These are phyloP conservation scores for Urocyon cinereoargenteus DNA, from an alignment of 2,797 vertebrate species.

Conservation along the genomic window DNA sequence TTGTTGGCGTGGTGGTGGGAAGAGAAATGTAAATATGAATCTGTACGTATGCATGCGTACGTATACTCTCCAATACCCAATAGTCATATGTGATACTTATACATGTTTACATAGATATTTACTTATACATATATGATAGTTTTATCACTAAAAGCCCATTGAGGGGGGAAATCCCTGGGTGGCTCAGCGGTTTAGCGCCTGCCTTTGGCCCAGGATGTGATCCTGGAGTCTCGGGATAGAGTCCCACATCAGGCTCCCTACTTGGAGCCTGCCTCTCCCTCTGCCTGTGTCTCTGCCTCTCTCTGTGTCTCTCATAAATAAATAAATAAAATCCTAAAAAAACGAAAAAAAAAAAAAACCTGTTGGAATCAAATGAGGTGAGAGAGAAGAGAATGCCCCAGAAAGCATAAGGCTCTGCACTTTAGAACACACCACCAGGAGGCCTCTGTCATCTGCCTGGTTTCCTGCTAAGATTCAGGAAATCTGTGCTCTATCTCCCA, in stretches of 20 bases:
- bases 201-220: too few relatives aligned
- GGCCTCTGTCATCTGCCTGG: not conserved
- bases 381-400: not conserved
- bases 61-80: conserved; percentile 11
- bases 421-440: not conserved
- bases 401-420: not conserved
- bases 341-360: not conserved
- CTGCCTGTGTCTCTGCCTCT: too few relatives aligned
- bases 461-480: not conserved
- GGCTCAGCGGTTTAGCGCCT: too few relatives aligned
- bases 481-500: not conserved
- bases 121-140: not conserved
- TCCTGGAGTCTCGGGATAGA: too few relatives aligned
- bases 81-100: not conserved
- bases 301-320: too few relatives aligned
- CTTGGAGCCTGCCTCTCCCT: too few relatives aligned
- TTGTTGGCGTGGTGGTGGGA: not conserved
- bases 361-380: conserved; percentile 3
- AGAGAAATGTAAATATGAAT: conserved; percentile 51
- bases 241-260: too few relatives aligned
- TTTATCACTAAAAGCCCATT: conserved; percentile 52
- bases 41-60: not conserved
- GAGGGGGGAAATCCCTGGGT: not conserved
- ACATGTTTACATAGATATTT: not conserved
- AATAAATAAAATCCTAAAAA: too few relatives aligned